Evolutionary conservation across 2,888 invertebrate species (phyloP).

Genomic region (Tupiocoris notatus): DNA sequence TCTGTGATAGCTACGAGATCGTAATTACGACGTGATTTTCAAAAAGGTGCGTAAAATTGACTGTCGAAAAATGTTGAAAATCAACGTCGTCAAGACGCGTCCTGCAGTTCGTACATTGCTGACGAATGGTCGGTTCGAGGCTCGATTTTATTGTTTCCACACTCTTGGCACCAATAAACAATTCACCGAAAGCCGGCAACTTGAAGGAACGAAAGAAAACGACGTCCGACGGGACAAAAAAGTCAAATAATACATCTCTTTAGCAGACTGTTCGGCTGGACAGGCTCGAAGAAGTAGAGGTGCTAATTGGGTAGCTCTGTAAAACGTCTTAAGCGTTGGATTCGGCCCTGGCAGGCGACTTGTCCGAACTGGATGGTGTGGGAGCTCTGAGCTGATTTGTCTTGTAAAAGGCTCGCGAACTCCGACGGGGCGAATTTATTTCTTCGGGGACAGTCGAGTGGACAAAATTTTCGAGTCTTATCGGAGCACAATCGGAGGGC

Average conservation of each 20-base stretch:
- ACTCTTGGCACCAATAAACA: no score
- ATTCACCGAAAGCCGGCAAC: no score
- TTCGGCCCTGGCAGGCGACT: constrained; percentile 2
- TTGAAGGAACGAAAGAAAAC: not conserved
- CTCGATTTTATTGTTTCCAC: no score
- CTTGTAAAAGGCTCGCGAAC: not conserved
- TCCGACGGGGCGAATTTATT: not conserved
- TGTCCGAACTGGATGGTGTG: not conserved
- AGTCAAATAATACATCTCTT: not conserved
- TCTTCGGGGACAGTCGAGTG: not conserved
- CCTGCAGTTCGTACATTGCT: no score
- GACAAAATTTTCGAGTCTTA: not conserved
- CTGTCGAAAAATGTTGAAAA: no score
- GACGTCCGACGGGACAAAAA: not conserved
- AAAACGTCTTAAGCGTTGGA: constrained; percentile 17
- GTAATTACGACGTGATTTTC: no score
- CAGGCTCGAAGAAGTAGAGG: not conserved
- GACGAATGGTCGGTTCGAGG: no score
- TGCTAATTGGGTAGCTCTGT: constrained; percentile 29
- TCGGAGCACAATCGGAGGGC: not conserved
- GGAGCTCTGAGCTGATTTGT: not conserved
- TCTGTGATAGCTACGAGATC: no score
- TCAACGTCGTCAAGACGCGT: no score
- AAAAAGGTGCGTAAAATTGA: no score
- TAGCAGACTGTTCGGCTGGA: not conserved